Percentiles rank a stretch among this genome's conserved stretches.
Evolutionary conservation across 2,797 vertebrate genomes (phyloP).

Genomic region (Cirrhinus mrigala): DNA sequence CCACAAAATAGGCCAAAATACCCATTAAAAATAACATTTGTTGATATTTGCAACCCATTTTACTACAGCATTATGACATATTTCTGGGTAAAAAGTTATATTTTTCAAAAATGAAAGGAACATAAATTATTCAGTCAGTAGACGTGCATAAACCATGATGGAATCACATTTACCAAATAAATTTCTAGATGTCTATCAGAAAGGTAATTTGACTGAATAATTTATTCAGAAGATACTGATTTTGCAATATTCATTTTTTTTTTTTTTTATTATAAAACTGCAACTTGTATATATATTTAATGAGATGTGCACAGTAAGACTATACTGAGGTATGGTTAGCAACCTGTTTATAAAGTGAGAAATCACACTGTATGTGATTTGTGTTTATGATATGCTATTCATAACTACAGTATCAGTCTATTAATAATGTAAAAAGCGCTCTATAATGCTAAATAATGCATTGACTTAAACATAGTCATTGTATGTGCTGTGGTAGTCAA

Average conservation of each 20-base stretch:
- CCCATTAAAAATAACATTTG: not conserved
- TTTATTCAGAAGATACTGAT: not conserved
- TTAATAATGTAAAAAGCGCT: conserved; percentile 22
- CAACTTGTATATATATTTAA: not conserved
- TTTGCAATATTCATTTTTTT: not conserved
- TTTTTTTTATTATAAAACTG: too few species aligned
- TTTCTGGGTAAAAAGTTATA: not conserved
- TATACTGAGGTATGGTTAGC: not conserved
- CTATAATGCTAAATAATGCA: conserved; percentile 8
- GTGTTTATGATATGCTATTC: conserved; percentile 16
- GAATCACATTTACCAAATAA: not conserved
- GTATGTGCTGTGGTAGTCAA: conserved; percentile 19
- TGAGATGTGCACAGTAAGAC: not conserved
- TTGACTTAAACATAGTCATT: conserved; percentile 8
- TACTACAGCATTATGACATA: not conserved
- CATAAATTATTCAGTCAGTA: not conserved
- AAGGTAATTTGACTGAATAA: conserved; percentile 2
- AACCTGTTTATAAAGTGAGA: not conserved
- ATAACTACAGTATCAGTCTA: not conserved
- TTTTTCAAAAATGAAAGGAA: not conserved
- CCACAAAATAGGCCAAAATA: not conserved
- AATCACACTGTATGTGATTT: not conserved
- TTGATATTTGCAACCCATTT: not conserved
- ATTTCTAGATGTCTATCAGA: not conserved
- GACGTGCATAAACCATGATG: not conserved